Evolutionary conservation across 2,797 vertebrate species (phyloP).

Genomic region (Pseudochromis fuscus): DNA sequence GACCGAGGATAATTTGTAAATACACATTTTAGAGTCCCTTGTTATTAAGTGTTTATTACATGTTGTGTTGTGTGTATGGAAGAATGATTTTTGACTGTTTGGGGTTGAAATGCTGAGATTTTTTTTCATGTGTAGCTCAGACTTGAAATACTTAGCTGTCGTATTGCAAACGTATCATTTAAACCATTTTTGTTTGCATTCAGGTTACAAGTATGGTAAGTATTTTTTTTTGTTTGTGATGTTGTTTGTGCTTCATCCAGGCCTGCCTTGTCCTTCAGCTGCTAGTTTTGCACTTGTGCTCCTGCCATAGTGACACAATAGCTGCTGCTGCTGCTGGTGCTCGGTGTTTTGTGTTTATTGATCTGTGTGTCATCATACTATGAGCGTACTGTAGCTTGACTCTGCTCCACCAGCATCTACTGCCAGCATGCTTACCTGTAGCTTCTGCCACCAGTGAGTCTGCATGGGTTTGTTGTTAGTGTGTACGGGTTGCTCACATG

Average conservation of each 20-base stretch:
- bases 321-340: slow-evolving; percentile 64
- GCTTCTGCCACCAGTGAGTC: slow-evolving; percentile 72
- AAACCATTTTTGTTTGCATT: slow-evolving; percentile 87
- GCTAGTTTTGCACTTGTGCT: slow-evolving; percentile 82
- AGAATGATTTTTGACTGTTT: slow-evolving; percentile 2
- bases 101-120: not conserved
- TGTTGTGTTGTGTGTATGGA: slow-evolving; percentile 16
- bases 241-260: slow-evolving; percentile 83
- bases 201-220: slow-evolving; percentile 99
- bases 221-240: slow-evolving; percentile 85
- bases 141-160: slow-evolving; percentile 18
- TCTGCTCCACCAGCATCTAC: slow-evolving; percentile 54
- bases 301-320: slow-evolving; percentile 76
- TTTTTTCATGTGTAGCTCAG: slow-evolving; percentile 12
- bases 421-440: slow-evolving; percentile 88
- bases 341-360: slow-evolving; percentile 49
- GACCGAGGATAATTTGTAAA: slow-evolving; percentile 53
- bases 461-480: slow-evolving; percentile 61
- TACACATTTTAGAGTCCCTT: slow-evolving; percentile 47
- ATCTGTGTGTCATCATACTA: slow-evolving; percentile 54
- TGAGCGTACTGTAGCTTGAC: slow-evolving; percentile 46
- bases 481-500: slow-evolving; percentile 10
- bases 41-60: slow-evolving; percentile 30
- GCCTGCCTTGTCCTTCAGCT: slow-evolving; percentile 54
- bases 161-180: slow-evolving; percentile 61